Conservation (phyloP, 2,113 vertebrate species). For the Paralichthys olivaceus region DNA sequence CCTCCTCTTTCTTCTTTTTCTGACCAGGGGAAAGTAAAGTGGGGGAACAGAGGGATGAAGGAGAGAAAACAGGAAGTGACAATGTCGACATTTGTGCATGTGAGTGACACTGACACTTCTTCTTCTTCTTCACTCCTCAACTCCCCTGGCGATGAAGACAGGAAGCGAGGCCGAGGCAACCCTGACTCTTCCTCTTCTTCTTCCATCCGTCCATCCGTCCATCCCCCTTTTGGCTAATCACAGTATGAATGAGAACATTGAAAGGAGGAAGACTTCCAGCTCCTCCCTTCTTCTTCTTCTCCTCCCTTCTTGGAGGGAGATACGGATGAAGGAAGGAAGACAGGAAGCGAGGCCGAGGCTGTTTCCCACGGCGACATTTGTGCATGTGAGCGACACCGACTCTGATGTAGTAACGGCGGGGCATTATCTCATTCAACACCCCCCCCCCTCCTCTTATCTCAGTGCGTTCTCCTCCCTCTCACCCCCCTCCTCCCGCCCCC, state of each 20-base stretch:
- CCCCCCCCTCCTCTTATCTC: slow-evolving; percentile 61
- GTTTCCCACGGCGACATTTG: slow-evolving; percentile 63
- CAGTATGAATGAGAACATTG: no score
- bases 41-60: no score
- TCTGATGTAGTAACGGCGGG: slow-evolving; percentile 72
- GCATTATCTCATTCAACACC: slow-evolving; percentile 71
- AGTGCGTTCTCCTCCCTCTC: slow-evolving; percentile 19
- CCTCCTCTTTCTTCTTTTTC: slow-evolving; percentile 11
- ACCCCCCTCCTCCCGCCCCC: neutral
- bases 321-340: neutral
- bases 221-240: no score
- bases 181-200: no score
- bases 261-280: no score
- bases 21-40: no score
- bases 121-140: slow-evolving; percentile 48
- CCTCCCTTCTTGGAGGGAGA: neutral
- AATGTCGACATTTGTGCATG: no score
- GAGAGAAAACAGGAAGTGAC: no score
- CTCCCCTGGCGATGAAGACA: slow-evolving; percentile 19
- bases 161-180: slow-evolving; percentile 29
- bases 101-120: slow-evolving; percentile 15
- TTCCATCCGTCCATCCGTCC: no score
- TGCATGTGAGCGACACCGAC: slow-evolving; percentile 51
- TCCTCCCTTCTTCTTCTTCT: neutral
- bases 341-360: neutral